Evolutionary conservation across 2,888 invertebrate genomes (phyloP).

Genomic region (Agrilus cyanescens): DNA sequence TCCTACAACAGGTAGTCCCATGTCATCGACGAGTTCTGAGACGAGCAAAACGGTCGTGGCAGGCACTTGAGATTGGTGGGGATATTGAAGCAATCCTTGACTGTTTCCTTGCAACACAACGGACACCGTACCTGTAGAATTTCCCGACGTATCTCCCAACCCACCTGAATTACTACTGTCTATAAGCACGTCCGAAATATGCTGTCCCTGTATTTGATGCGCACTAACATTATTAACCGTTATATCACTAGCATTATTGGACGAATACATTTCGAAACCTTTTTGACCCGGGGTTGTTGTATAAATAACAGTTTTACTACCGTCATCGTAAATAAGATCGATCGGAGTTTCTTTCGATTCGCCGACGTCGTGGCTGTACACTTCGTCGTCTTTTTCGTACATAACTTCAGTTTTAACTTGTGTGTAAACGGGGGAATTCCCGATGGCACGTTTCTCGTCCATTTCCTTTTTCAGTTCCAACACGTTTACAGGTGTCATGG

Average conservation of each 20-base stretch:
- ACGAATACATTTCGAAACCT: slow-evolving; percentile 66
- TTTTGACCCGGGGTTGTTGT: slow-evolving; percentile 70
- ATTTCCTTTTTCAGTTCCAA: slow-evolving; percentile 58
- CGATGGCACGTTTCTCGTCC: slow-evolving; percentile 49
- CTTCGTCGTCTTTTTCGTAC: slow-evolving; percentile 36
- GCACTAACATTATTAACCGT: slow-evolving; percentile 35
- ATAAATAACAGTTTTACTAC: slow-evolving; percentile 74
- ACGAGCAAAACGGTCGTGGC: slow-evolving; percentile 58
- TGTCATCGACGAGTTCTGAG: slow-evolving; percentile 60
- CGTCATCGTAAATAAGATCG: slow-evolving; percentile 74
- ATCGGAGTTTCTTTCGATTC: slow-evolving; percentile 61
- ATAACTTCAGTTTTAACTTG: slow-evolving; percentile 45
- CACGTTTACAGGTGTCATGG: slow-evolving; percentile 80
- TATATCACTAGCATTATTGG: slow-evolving; percentile 40
- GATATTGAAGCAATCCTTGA: slow-evolving; percentile 40
- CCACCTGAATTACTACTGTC: slow-evolving; percentile 39
- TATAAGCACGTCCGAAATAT: slow-evolving; percentile 44
- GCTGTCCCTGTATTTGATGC: slow-evolving; percentile 35
- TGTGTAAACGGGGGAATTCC: slow-evolving; percentile 44
- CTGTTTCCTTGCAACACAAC: slow-evolving; percentile 42
- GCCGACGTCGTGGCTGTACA: slow-evolving; percentile 38
- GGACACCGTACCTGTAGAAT: slow-evolving; percentile 34
- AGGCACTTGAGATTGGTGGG: slow-evolving; percentile 38
- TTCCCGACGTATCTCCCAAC: slow-evolving; percentile 37
- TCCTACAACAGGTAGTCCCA: slow-evolving; percentile 53